Conservation (phyloP, 2,797 vertebrate genomes). For the Pagetopsis macropterus region DNA sequence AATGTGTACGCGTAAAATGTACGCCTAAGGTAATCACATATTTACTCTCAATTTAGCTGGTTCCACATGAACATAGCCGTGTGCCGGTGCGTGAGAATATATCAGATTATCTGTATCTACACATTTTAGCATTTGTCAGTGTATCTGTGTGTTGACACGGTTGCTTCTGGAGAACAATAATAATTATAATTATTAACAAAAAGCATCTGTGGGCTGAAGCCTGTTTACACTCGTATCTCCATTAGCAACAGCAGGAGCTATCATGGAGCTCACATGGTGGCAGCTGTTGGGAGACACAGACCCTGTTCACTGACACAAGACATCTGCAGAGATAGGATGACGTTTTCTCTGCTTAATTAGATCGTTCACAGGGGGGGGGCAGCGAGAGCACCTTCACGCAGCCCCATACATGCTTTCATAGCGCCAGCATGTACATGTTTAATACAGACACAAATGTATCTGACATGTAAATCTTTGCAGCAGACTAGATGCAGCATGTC, state of each 20-base stretch:
- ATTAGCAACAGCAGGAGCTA: constrained; percentile 57
- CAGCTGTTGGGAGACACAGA: constrained; percentile 45
- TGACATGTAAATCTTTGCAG: constrained; percentile 13
- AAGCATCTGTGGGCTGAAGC: constrained; percentile 45
- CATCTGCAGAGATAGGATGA: constrained; percentile 1
- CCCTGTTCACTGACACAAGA: constrained; percentile 35
- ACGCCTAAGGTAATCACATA: not conserved
- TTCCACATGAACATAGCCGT: not conserved
- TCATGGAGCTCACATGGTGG: constrained; percentile 42
- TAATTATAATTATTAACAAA: constrained; percentile 15
- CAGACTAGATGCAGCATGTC: not conserved
- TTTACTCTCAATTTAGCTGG: not conserved
- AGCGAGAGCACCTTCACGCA: not conserved
- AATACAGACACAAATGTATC: constrained; percentile 1
- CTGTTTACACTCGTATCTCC: constrained; percentile 56
- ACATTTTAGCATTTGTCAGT: not conserved
- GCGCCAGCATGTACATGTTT: not conserved
- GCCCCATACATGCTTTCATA: not conserved
- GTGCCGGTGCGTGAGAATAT: not conserved
- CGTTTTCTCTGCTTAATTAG: constrained; percentile 21
- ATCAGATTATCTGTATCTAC: constrained; percentile 3
- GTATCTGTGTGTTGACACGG: constrained; percentile 22
- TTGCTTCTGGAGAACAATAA: constrained; percentile 44
- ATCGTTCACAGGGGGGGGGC: not conserved
- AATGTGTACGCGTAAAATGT: not conserved